Evolutionary conservation across 2,113 vertebrate genomes (phyloP).

Genomic region (Ginglymostoma cirratum): DNA sequence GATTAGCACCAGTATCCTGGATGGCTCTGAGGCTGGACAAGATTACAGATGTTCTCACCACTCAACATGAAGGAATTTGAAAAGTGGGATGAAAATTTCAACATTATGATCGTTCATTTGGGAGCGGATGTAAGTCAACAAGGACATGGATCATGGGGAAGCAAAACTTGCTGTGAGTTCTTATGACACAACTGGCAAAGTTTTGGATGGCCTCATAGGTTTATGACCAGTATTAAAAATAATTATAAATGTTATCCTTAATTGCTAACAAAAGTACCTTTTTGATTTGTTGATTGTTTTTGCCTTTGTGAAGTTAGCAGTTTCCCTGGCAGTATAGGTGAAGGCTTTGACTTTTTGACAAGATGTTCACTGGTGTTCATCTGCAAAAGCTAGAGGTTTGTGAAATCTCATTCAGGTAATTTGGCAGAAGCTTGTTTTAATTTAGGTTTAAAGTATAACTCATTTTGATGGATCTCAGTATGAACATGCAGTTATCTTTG

Average conservation of each 20-base stretch:
- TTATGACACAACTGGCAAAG: not conserved
- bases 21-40: not conserved
- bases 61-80: not conserved
- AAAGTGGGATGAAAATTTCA: not conserved
- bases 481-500: not conserved
- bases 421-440: not conserved
- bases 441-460: not conserved
- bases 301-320: not conserved
- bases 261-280: not conserved
- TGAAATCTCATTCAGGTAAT: not conserved
- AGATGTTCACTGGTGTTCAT: not conserved
- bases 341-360: not conserved
- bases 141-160: not conserved
- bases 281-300: not conserved
- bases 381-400: not conserved
- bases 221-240: not conserved
- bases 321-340: not conserved
- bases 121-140: not conserved
- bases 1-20: not conserved
- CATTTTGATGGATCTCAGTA: not conserved
- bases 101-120: not conserved
- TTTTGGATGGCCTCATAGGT: not conserved
- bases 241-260: not conserved
- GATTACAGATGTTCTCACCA: not conserved
- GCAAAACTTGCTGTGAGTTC: not conserved